Percentiles rank a stretch among this genome's conserved stretches.
These are phyloP conservation scores for Pagrus major DNA, from an alignment of 2,113 vertebrate genomes.

Conservation along the genomic window DNA sequence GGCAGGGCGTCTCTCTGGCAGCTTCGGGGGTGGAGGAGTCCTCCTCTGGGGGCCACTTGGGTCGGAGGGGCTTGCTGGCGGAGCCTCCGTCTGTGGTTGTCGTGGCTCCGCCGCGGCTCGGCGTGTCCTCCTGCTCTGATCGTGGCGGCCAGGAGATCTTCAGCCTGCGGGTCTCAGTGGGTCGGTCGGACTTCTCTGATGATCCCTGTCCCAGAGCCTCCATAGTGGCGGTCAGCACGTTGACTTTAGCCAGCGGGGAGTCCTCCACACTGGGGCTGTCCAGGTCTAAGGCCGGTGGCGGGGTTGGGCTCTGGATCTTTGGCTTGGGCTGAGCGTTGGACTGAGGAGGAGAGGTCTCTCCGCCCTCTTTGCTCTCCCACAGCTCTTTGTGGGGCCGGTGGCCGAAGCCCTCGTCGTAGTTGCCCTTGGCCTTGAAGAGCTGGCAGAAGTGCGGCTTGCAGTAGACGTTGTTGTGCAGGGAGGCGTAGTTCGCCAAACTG, in stretches of 20 bases:
- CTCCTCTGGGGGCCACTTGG: slow-evolving; percentile 97
- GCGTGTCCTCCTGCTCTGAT: slow-evolving; percentile 42
- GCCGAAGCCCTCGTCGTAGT: slow-evolving; percentile 99
- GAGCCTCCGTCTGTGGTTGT: slow-evolving; percentile 79
- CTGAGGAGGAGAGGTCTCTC: slow-evolving; percentile 54
- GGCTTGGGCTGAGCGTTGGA: slow-evolving; percentile 30
- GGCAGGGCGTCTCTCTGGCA: slow-evolving; percentile 84
- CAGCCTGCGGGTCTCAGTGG: slow-evolving; percentile 90
- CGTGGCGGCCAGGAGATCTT: slow-evolving; percentile 95
- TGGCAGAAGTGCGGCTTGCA: slow-evolving; percentile 98
- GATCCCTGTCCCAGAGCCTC: slow-evolving; percentile 87
- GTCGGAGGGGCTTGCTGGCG: slow-evolving; percentile 81
- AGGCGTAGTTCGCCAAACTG: slow-evolving; percentile 94
- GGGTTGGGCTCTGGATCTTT: slow-evolving; percentile 23
- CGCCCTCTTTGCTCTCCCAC: slow-evolving; percentile 87
- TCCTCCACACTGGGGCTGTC: slow-evolving; percentile 91
- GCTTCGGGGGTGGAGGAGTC: slow-evolving; percentile 68
- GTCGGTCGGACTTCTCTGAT: slow-evolving; percentile 82
- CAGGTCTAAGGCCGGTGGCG: slow-evolving; percentile 69
- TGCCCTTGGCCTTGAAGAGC: slow-evolving; percentile 98
- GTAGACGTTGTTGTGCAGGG: slow-evolving; percentile 93
- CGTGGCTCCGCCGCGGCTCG: slow-evolving; percentile 46
- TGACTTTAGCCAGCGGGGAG: slow-evolving; percentile 93
- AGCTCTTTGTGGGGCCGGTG: slow-evolving; percentile 95
- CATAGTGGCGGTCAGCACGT: slow-evolving; percentile 90